Evolutionary conservation across 2,797 vertebrate genomes (phyloP).

Genomic region (Myiotriccus ornatus): DNA sequence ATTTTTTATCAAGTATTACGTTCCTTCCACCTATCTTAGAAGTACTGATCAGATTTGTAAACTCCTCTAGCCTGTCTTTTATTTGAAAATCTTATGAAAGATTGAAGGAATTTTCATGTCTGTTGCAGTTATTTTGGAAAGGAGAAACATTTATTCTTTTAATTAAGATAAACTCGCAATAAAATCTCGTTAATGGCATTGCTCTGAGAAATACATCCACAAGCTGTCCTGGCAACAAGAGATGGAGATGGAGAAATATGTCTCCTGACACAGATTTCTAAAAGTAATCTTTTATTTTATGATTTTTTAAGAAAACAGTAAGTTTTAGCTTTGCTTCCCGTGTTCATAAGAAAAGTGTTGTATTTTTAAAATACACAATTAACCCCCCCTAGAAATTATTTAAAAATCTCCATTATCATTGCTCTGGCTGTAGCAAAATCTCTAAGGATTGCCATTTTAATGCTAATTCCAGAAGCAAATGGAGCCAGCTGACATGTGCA

Average conservation of each 20-base stretch:
- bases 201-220: neutral
- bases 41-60: neutral
- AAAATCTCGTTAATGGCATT: neutral
- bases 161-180: neutral
- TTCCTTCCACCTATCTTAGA: neutral
- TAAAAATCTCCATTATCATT: neutral
- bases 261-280: neutral
- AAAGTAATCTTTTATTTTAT: neutral
- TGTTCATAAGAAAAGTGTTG: neutral
- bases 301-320: neutral
- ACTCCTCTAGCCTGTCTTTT: neutral
- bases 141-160: neutral
- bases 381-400: neutral
- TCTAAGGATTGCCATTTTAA: conserved; percentile 58
- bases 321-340: neutral
- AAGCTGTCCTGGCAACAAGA: neutral
- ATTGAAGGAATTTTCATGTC: neutral
- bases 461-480: conserved; percentile 61
- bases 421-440: conserved; percentile 9
- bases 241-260: neutral
- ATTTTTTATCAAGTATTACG: neutral
- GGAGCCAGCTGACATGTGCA: conserved; percentile 45
- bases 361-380: neutral
- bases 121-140: neutral
- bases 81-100: neutral